phyloP scores from a whole-genome alignment of 2,797 vertebrate species.

The Darevskia nairensis region DNA sequence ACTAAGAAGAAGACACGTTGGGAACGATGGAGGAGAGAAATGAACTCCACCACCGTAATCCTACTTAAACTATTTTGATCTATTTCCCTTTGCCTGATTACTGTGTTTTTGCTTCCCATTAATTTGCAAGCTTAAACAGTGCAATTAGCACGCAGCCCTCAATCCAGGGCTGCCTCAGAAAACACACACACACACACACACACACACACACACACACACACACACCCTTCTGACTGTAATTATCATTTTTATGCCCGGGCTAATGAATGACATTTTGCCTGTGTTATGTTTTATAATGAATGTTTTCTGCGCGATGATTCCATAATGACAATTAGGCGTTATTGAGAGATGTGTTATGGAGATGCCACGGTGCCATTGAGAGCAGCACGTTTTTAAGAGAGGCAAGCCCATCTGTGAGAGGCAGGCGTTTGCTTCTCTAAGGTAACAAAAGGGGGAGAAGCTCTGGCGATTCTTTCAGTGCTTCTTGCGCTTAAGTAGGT shows the following conservation, averaged over 20 bases:
- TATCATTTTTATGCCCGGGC: constrained; percentile 62
- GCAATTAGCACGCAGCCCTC: constrained; percentile 62
- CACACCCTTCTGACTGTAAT: constrained; percentile 59
- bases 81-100: constrained; percentile 50
- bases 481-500: constrained; percentile 24
- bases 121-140: constrained; percentile 55
- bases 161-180: constrained; percentile 41
- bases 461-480: constrained; percentile 14
- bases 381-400: constrained; percentile 41
- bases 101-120: constrained; percentile 46
- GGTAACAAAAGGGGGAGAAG: constrained; percentile 25
- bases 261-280: constrained; percentile 67
- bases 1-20: not conserved
- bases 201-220: no score
- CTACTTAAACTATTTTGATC: constrained; percentile 48
- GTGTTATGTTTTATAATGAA: constrained; percentile 52
- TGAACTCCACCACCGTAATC: constrained; percentile 13
- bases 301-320: constrained; percentile 61
- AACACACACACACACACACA: no score
- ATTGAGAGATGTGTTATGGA: constrained; percentile 60
- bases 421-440: constrained; percentile 38
- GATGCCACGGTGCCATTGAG: constrained; percentile 41
- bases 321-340: constrained; percentile 61
- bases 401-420: constrained; percentile 40
- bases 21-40: constrained; percentile 3